Conservation (phyloP, 2,113 vertebrate species). For the Leuciscus idus region DNA sequence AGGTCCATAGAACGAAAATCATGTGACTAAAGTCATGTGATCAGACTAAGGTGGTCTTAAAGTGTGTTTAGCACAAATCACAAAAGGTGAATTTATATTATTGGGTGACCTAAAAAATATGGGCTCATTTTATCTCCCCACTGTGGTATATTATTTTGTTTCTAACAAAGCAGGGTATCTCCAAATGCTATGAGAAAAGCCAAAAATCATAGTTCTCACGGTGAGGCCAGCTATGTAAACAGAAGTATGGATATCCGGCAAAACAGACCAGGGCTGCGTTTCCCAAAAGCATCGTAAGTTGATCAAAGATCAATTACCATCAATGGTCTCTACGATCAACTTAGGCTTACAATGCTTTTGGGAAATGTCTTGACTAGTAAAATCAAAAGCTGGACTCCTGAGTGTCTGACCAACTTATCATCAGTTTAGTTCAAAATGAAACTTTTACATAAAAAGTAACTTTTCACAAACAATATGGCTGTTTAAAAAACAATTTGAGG, state of each 20-base stretch:
- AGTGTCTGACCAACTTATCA: slow-evolving; percentile 21
- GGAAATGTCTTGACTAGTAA: not conserved
- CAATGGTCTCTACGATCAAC: too few relatives aligned
- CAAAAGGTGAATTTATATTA: not conserved
- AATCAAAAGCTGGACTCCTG: not conserved
- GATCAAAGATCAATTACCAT: too few relatives aligned
- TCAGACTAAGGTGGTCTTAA: not conserved
- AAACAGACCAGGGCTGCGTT: not conserved
- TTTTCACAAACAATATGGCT: not conserved
- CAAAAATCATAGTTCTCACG: not conserved
- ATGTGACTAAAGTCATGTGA: not conserved
- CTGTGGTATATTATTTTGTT: not conserved
- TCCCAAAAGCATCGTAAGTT: too few relatives aligned
- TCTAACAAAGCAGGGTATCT: too few relatives aligned
- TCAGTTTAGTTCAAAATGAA: not conserved
- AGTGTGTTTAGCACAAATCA: not conserved
- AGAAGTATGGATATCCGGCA: not conserved
- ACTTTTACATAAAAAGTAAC: not conserved
- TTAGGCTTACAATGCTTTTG: too few relatives aligned
- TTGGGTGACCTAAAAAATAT: not conserved
- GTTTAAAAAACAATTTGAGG: not conserved
- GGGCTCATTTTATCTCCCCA: not conserved
- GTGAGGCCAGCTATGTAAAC: slow-evolving; percentile 29
- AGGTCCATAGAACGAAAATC: not conserved
- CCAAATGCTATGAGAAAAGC: not conserved